Base-by-base conservation (phyloP, 2,888 invertebrate species). In the Drosophila eohydei region DNA sequence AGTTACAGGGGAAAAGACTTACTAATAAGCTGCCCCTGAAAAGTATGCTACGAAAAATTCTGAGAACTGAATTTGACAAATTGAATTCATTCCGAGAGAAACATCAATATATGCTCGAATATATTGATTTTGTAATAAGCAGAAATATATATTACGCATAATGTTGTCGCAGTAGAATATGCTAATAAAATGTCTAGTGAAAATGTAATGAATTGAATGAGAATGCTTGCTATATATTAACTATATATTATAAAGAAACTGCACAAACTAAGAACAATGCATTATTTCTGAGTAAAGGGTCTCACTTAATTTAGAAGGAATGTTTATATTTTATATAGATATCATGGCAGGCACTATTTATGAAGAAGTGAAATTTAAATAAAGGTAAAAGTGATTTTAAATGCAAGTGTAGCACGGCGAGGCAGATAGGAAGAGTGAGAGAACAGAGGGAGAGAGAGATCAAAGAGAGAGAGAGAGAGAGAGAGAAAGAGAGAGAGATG, bases 1-100 rank as follows among this genome's bases (percentile, higher is more conserved):
- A 26, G 21, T 43, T 16, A 16, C 11, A 43, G 4, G 0, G 1
- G 9, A 14, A 0, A 16, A 12, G 34, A 7, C 26, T 14, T 14
- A 21, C 21, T 52, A 2, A 21, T 34, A 14, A 26, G 26, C 36
- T 55, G 7, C 9, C 16, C 40, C 51, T 1, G 12, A n/a, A 51
- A 65, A 34, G 52, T 52, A 65, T 52, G 44, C 44, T 52, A 46
- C 11, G 30, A 4, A 6, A 34, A 40, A 30, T 11, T 2, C 11
- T 4, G 0, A 26, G 6, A 26, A 40, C 5, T n/a, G 2, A n/a
- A 54, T n/a, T 3, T 28, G 12, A 51, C 12, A 40, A 54, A 8
- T 38, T 8, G 12, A 26, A 52, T 34, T 21, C 6, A 34, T 21
- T 34, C 12, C 16, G 26, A 11, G 14, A 12, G 2, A 11, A 11